phyloP scores from a whole-genome alignment of 2,888 invertebrate genomes.

The Lucinisca nassula region DNA sequence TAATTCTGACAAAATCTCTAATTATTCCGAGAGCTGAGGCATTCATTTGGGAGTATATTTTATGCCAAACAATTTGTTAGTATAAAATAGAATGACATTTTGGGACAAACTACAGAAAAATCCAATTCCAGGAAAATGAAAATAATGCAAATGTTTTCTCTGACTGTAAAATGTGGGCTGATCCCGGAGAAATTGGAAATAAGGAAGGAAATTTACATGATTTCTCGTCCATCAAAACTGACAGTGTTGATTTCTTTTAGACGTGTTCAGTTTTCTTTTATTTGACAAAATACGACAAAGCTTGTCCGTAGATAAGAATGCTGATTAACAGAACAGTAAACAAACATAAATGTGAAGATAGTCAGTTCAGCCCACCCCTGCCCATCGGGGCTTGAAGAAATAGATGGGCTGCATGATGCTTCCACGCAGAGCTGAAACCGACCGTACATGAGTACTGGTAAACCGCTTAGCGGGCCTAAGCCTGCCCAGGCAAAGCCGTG shows the following conservation, averaged over 20 bases:
- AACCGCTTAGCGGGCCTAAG: no score
- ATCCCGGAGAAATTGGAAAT: conserved; percentile 15
- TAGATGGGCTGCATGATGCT: no score
- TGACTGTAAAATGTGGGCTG: conserved; percentile 11
- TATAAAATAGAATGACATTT: conserved; percentile 19
- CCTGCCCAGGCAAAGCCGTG: no score
- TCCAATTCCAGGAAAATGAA: conserved; percentile 17
- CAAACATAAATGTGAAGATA: no score
- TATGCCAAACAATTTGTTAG: conserved; percentile 19
- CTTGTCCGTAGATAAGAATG: no score
- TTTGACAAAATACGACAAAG: no score
- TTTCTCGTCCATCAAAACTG: conserved; percentile 16
- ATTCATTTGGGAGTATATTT: conserved; percentile 11
- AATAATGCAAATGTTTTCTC: conserved; percentile 16
- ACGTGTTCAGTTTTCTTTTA: neutral
- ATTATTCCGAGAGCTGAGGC: conserved; percentile 9
- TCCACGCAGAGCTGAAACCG: no score
- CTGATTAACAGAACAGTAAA: no score
- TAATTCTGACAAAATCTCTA: conserved; percentile 17
- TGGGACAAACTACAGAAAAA: conserved; percentile 19
- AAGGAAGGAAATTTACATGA: conserved; percentile 16
- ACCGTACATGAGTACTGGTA: no score
- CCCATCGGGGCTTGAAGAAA: no score
- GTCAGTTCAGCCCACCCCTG: no score
- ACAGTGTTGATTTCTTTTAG: conserved; percentile 5